Conservation (phyloP, 2,797 vertebrate genomes). For the Chromis chromis region DNA sequence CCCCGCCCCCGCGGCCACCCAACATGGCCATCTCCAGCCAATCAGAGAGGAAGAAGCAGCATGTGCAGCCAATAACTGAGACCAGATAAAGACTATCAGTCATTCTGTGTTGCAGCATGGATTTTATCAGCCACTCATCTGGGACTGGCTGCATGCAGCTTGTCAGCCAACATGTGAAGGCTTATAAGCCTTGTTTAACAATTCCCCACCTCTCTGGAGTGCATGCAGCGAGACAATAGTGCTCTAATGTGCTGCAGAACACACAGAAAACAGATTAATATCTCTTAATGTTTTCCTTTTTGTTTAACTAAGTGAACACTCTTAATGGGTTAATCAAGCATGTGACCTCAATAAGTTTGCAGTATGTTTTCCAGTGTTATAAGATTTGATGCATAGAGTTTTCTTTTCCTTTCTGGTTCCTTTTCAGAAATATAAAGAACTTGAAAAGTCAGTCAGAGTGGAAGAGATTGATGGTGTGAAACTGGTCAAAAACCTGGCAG, state of each 20-base stretch:
- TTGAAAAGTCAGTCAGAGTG: conserved; percentile 92
- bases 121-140: conserved; percentile 73
- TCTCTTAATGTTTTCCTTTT: conserved; percentile 13
- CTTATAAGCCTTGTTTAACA: conserved; percentile 74
- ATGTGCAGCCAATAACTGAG: conserved; percentile 71
- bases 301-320: neutral
- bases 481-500: conserved; percentile 93
- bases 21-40: conserved; percentile 71
- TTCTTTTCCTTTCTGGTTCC: conserved; percentile 20
- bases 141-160: conserved; percentile 56
- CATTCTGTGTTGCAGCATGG: conserved; percentile 59
- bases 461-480: conserved; percentile 97
- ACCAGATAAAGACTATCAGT: conserved; percentile 73
- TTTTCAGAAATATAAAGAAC: conserved; percentile 96
- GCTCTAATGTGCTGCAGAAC: conserved; percentile 17
- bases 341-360: neutral
- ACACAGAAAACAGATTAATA: conserved; percentile 19
- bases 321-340: neutral
- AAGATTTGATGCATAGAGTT: neutral
- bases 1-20: conserved; percentile 48
- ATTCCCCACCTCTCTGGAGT: conserved; percentile 35
- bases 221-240: conserved; percentile 9
- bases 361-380: neutral
- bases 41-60: conserved; percentile 63
- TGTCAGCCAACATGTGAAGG: conserved; percentile 66